Conservation (phyloP, 2,888 invertebrate genomes). For the Hydroisotoma schaefferi region DNA sequence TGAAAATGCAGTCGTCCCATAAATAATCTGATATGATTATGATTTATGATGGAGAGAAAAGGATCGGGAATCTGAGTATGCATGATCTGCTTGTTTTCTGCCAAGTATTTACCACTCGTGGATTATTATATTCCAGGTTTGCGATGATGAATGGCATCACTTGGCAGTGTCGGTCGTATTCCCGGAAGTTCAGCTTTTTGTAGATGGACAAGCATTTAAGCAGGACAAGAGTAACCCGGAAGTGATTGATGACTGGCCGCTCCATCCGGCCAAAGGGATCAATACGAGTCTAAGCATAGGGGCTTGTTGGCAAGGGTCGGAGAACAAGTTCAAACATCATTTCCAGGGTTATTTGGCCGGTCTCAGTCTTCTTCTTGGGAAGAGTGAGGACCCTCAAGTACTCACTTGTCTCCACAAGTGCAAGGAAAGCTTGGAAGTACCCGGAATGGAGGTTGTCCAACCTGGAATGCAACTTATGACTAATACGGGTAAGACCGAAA, state of each 20-base stretch:
- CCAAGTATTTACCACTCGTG: too few species aligned
- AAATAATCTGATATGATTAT: too few species aligned
- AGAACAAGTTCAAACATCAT: slow-evolving; percentile 84
- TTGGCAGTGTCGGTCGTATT: slow-evolving; percentile 91
- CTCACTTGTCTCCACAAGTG: slow-evolving; percentile 75
- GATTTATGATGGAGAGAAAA: too few species aligned
- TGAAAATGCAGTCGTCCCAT: too few species aligned
- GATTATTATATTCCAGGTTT: too few species aligned
- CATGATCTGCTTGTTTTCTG: too few species aligned
- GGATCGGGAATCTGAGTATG: too few species aligned
- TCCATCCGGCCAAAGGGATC: slow-evolving; percentile 90
- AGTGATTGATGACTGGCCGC: slow-evolving; percentile 98
- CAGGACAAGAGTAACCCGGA: slow-evolving; percentile 80
- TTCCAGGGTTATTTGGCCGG: slow-evolving; percentile 86
- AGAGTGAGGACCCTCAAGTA: slow-evolving; percentile 69
- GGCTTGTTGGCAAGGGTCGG: slow-evolving; percentile 96
- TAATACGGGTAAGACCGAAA: slow-evolving; percentile 56
- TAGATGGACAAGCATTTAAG: slow-evolving; percentile 76
- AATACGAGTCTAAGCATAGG: slow-evolving; percentile 92
- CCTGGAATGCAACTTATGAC: slow-evolving; percentile 73
- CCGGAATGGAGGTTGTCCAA: slow-evolving; percentile 68
- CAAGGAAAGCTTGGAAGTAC: slow-evolving; percentile 75
- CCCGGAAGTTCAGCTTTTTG: slow-evolving; percentile 79
- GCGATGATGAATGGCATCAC: slow-evolving; percentile 99
- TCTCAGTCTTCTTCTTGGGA: slow-evolving; percentile 70